Base-by-base conservation (phyloP, 2,888 invertebrate species). In the Napeogenes inachia region DNA sequence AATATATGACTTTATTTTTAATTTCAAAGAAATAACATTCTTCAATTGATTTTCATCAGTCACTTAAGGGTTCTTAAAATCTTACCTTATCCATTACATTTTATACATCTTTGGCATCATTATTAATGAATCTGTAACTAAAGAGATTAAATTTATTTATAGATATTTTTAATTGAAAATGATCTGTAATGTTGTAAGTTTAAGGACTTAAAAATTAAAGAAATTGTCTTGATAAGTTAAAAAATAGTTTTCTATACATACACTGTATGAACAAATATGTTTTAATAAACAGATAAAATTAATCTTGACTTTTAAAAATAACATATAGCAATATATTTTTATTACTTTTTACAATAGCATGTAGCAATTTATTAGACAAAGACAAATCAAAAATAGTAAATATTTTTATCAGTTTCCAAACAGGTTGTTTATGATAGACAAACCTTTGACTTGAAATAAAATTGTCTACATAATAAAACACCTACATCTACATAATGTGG, bases 91-190 rank as follows among this genome's bases (percentile, higher is more conserved):
- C 50, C 35, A 53, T 60, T 62, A 71, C 65, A 69, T 69, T 57
- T 66, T 81, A 73, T 87, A 91, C 69, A 86, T 83, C 76, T 90
- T 91, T 64, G 92, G 92, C 79, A 91, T 81, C 79, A 91, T 89
- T 72, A 92, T 85, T 33, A 92, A 82, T 54, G 92, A 92, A 79
- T 92, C 87, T 53, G 92, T 90, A 87, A 91, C 92, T 92, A 75
- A 91, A 87, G 67, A 64, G 71, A 56, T 45, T 13, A 64, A 42
- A 62, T 56, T 57, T 54, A 59, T 8, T 54, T 30, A 30, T 10
- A 30, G 3, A 30, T 50, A 30, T 30, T 30, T 50, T 30, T 8
- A 50, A 50, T 10, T 50, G 21, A 21, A 21, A 1, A 21, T 21
- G 21, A 3, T 50, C 8, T 6, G 4, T 30, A 30, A 30, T 42